phyloP scores from a whole-genome alignment of 2,113 vertebrate species.

The Brienomyrus longianalis region DNA sequence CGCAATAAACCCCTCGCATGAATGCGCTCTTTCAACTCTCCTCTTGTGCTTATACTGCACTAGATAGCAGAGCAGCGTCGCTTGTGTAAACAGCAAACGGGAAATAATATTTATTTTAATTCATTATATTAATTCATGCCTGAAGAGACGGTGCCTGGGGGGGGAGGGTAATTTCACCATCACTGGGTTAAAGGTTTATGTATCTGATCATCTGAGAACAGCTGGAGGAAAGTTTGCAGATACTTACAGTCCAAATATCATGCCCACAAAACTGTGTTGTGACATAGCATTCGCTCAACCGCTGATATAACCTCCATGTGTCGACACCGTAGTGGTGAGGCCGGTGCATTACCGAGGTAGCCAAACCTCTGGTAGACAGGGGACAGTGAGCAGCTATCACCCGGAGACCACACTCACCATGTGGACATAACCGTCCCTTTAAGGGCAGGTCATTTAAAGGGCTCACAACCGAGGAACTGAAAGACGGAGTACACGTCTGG shows the following conservation, averaged over 20 bases:
- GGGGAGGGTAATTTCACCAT: not conserved
- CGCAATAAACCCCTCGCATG: not conserved
- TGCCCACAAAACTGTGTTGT: not conserved
- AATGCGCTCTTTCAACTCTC: not conserved
- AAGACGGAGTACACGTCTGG: not conserved
- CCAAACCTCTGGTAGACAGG: not conserved
- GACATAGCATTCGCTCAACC: not conserved
- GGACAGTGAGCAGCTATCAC: not conserved
- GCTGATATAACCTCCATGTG: not conserved
- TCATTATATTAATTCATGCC: not conserved
- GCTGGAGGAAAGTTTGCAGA: not conserved
- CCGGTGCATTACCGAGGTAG: not conserved
- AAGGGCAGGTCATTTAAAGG: not conserved
- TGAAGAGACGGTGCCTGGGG: not conserved
- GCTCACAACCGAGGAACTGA: not conserved
- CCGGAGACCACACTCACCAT: not conserved
- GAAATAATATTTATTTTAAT: slow-evolving; percentile 1
- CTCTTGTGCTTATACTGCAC: not conserved
- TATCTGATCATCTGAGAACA: not conserved
- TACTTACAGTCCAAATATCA: not conserved
- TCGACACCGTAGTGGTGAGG: not conserved
- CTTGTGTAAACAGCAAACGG: not conserved
- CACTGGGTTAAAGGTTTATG: not conserved
- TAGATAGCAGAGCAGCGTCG: not conserved
- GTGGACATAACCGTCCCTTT: not conserved